Conservation (phyloP, 2,888 invertebrate genomes). For the Crioceris asparagi region DNA sequence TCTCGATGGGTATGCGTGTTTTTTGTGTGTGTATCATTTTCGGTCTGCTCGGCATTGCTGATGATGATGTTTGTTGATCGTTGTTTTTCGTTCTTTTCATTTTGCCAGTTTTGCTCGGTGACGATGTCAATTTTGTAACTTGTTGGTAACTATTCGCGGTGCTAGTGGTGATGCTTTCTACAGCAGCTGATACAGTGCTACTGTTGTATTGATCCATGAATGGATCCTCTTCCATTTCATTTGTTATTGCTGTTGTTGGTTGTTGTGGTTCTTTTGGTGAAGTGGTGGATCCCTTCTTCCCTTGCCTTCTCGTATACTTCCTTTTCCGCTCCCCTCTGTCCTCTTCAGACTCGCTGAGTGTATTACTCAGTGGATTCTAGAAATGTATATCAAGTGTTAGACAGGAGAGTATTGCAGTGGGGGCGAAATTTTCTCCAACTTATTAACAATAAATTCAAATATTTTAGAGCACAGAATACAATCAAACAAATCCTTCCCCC, state of each 20-base stretch:
- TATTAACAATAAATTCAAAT: too few species aligned
- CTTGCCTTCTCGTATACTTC: conserved; percentile 30
- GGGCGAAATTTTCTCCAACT: too few species aligned
- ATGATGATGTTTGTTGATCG: too few species aligned
- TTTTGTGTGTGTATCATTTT: conserved; percentile 72
- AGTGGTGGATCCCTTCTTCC: conserved; percentile 34
- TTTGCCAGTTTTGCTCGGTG: background rate
- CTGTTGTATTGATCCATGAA: conserved; percentile 40
- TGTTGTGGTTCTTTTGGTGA: conserved; percentile 24
- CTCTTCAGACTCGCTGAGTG: conserved; percentile 27
- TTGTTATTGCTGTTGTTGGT: too few species aligned
- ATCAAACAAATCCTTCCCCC: too few species aligned
- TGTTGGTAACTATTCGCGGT: background rate
- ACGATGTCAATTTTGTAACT: background rate
- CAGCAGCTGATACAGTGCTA: too few species aligned
- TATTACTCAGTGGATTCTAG: too few species aligned
- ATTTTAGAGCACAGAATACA: too few species aligned
- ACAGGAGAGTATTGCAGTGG: too few species aligned
- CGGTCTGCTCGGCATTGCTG: conserved; percentile 47
- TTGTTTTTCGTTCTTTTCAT: too few species aligned
- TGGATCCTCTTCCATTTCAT: conserved; percentile 30
- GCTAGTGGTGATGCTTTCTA: too few species aligned
- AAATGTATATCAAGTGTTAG: too few species aligned
- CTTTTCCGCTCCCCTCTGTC: conserved; percentile 26
- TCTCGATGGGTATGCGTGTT: conserved; percentile 43